A percentile compares a stretch with the other conserved stretches of the same genome.
phyloP scores from a whole-genome alignment of 2,113 vertebrate species.

The Pionites leucogaster region DNA sequence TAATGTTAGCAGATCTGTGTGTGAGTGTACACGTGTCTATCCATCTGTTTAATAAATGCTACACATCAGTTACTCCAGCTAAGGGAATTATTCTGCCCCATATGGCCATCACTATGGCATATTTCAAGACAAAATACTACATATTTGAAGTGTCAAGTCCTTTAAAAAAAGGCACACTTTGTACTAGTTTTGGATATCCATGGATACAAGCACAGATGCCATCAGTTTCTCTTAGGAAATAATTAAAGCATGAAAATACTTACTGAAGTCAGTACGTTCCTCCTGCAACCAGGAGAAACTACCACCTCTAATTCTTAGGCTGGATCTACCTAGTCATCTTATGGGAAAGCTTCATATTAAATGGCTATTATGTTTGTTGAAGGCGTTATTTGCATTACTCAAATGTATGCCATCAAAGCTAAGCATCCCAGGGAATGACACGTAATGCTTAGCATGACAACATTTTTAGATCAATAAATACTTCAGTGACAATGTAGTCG shows the following conservation, averaged over 20 bases:
- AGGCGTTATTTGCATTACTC: conserved; percentile 1
- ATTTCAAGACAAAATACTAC: conserved; percentile 36
- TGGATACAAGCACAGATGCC: background rate
- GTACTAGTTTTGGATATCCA: background rate
- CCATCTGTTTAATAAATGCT: background rate
- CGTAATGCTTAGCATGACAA: background rate
- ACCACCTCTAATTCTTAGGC: background rate
- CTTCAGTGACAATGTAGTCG: background rate
- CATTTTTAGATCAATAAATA: background rate
- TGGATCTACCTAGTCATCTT: background rate
- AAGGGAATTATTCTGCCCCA: conserved; percentile 13
- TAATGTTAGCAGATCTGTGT: background rate
- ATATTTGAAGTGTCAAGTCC: background rate
- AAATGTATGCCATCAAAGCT: background rate
- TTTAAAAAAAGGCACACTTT: background rate
- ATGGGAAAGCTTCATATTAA: background rate
- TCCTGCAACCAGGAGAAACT: background rate
- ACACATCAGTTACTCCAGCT: conserved; percentile 7
- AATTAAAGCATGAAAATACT: background rate
- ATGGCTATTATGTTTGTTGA: background rate
- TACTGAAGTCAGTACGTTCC: background rate
- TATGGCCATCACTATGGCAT: background rate
- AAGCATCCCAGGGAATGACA: background rate
- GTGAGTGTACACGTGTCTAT: background rate
- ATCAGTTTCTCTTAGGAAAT: background rate